Percentiles rank a stretch among this genome's conserved stretches.
These are phyloP conservation scores for Sander lucioperca DNA, from an alignment of 2,113 vertebrate species.

Conservation along the genomic window DNA sequence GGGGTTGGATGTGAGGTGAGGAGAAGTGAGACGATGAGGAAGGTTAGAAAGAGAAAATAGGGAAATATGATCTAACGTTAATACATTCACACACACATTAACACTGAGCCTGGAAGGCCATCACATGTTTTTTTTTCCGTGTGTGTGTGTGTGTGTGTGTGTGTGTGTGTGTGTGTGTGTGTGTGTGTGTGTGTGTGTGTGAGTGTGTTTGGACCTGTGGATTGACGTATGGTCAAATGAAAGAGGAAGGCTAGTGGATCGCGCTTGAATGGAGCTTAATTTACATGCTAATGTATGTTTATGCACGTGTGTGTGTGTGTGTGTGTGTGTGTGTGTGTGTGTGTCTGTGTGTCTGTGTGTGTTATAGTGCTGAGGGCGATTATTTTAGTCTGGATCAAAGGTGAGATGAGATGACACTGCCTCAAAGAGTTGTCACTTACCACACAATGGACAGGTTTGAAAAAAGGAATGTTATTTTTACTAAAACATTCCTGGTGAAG, in stretches of 20 bases:
- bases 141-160: conserved; percentile 41
- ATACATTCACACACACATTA: conserved; percentile 61
- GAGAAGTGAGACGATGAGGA: not conserved
- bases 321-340: conserved; percentile 65
- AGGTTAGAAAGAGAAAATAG: not conserved
- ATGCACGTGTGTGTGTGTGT: conserved; percentile 29
- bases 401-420: conserved; percentile 63
- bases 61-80: conserved; percentile 20
- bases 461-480: not conserved
- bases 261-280: conserved; percentile 81
- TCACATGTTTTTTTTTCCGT: conserved; percentile 4
- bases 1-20: not conserved
- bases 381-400: conserved; percentile 74
- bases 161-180: conserved; percentile 31
- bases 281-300: conserved; percentile 82
- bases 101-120: conserved; percentile 49
- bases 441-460: conserved; percentile 17
- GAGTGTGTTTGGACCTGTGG: conserved; percentile 42
- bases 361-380: conserved; percentile 62
- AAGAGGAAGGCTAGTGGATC: conserved; percentile 74
- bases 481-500: not conserved
- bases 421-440: conserved; percentile 31
- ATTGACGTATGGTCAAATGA: conserved; percentile 82
- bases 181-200: conserved; percentile 42
- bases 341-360: conserved; percentile 52